Evolutionary conservation across 2,113 vertebrate species (phyloP), one percentile per base, ranked within the genome.

Genomic region (Saimiri boliviensis): DNA sequence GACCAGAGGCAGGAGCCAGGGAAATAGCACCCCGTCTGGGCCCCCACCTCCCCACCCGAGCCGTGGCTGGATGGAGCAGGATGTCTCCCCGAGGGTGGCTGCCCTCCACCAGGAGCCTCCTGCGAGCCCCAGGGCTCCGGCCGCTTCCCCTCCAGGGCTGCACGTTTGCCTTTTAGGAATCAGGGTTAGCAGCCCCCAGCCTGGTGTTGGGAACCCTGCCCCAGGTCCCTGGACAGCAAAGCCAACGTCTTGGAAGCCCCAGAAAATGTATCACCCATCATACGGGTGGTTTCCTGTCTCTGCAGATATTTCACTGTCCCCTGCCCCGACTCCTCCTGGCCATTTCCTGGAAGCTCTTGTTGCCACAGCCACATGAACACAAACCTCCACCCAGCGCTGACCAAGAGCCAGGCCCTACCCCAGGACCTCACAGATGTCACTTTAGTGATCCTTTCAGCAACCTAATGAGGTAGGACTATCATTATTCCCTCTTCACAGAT

Each of bases 91-190:
- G 35, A 8, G 30, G 32, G 13, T 35, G 25, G 40, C 7, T 10
- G 1, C 25, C 1, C 0, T 2, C 56, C 0, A 2, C 58, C 25
- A 20, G 4, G 37, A 73, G 60, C 54, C 52, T 35, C 45, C 45
- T 0, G 0, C 0, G 7, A 45, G 23, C 23, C 47, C 25, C 4
- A 37, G 37, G 40, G 17, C 19, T 4, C 37, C 54, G 58, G 19
- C 5, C 2, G 52, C 27, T 13, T 49, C 40, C 20, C 37, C 2
- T 12, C 35, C 13, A 0, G 30, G 30, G 25, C 17, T 2, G 12
- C 16, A 3, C 5, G 1, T 21, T 8, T 11, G 21, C 49, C 12
- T 17, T 19, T 52, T 32, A 0, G n/a, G 25, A 45, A 37, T 30
- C 80, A 25, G 8, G 32, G 52, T 74, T 42, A 40, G 45, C 9